These are phyloP conservation scores for Samia ricini DNA, from an alignment of 1,140 invertebrate species.

Conservation along the genomic window DNA sequence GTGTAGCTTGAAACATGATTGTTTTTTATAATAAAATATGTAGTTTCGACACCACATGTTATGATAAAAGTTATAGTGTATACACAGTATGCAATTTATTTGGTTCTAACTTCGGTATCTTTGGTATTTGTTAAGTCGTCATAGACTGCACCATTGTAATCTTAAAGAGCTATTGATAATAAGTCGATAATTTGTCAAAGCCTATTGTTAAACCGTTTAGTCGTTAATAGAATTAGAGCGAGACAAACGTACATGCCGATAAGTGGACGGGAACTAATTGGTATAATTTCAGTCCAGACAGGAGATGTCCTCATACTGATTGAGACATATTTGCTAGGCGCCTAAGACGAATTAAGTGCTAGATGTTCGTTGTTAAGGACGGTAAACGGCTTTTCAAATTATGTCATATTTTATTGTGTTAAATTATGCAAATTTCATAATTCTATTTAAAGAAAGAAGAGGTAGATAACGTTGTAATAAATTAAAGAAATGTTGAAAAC, in stretches of 20 bases:
- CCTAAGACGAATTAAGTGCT: constrained; percentile 2
- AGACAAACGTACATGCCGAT: constrained; percentile 34
- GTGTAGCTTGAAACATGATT: no score
- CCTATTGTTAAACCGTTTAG: constrained; percentile 18
- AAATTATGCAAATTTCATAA: not conserved
- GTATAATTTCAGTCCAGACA: constrained; percentile 29
- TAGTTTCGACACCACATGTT: not conserved
- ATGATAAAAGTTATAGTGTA: not conserved
- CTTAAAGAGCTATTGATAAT: constrained; percentile 8
- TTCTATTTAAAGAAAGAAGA: not conserved
- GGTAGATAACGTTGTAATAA: not conserved
- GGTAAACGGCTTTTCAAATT: not conserved
- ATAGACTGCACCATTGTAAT: not conserved
- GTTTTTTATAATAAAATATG: no score
- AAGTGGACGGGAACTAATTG: constrained; percentile 35
- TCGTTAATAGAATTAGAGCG: constrained; percentile 39
- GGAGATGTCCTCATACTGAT: constrained; percentile 27
- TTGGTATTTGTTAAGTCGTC: not conserved
- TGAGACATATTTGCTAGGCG: constrained; percentile 27
- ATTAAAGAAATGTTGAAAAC: not conserved
- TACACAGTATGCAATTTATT: not conserved
- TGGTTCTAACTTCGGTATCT: not conserved
- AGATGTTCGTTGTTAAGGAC: not conserved
- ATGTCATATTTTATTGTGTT: not conserved
- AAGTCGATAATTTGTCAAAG: constrained; percentile 5